phyloP scores from a whole-genome alignment of 2,888 invertebrate genomes.

The Rapana venosa region DNA sequence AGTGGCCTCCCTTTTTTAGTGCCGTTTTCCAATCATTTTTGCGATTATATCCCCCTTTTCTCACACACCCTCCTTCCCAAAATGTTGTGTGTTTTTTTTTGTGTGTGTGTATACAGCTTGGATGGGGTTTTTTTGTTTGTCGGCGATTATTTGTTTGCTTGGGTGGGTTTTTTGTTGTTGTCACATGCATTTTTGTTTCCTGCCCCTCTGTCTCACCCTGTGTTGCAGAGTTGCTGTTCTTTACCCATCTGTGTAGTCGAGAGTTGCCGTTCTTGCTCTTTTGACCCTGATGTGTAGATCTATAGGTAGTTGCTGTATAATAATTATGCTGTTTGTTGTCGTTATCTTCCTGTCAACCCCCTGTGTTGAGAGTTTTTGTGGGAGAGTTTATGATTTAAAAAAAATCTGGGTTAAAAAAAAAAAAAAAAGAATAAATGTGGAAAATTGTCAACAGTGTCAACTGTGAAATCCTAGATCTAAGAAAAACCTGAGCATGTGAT shows the following conservation, averaged over 20 bases:
- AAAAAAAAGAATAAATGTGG: too few species aligned
- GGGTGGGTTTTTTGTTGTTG: too few species aligned
- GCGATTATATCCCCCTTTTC: background rate
- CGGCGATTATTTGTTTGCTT: background rate
- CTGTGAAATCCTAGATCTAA: too few species aligned
- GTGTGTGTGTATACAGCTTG: too few species aligned
- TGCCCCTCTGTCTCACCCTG: background rate
- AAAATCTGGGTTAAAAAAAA: too few species aligned
- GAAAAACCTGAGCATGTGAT: too few species aligned
- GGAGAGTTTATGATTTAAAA: too few species aligned
- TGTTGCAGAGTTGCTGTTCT: slow-evolving; percentile 24
- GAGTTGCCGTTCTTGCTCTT: slow-evolving; percentile 3
- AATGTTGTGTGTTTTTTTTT: background rate
- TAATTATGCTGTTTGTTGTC: background rate
- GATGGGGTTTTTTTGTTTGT: background rate
- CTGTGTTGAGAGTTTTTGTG: background rate
- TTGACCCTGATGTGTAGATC: background rate
- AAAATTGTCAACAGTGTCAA: too few species aligned
- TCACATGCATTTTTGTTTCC: background rate
- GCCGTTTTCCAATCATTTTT: background rate
- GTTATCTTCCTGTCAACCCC: background rate
- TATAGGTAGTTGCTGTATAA: background rate
- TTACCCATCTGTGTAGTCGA: background rate
- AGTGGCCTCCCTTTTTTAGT: slow-evolving; percentile 19
- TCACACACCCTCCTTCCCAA: background rate